Evolutionary conservation across 2,113 vertebrate genomes (phyloP).

Genomic region (Mus musculus): DNA sequence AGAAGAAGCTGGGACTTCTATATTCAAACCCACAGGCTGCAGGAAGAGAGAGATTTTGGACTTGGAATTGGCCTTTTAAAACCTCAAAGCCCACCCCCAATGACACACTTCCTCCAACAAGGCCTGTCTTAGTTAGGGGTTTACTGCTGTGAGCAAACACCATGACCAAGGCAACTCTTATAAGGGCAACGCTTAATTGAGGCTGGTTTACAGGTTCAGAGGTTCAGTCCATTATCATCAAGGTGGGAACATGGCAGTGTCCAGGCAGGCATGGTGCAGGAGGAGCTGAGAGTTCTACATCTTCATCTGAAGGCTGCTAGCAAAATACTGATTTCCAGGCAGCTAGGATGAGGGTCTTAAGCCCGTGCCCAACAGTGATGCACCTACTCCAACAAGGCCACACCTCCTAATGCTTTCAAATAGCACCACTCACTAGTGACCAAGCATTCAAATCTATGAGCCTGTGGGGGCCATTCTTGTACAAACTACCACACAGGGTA

Average conservation of each 20-base stretch:
- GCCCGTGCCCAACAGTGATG: neutral
- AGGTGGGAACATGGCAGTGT: no score
- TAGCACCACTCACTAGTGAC: neutral
- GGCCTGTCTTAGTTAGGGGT: no score
- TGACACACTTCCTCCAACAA: neutral
- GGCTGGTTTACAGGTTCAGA: no score
- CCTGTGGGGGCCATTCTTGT: neutral
- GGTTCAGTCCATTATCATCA: no score
- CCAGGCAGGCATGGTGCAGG: no score
- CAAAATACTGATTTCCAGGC: no score
- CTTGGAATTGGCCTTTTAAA: neutral
- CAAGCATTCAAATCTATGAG: neutral
- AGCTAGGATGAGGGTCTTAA: neutral
- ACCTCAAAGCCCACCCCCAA: neutral
- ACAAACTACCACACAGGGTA: neutral
- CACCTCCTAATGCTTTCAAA: neutral
- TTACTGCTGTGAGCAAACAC: no score
- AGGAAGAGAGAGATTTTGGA: neutral
- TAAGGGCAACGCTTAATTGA: no score
- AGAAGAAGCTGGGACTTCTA: neutral
- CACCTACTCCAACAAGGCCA: neutral
- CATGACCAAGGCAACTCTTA: no score
- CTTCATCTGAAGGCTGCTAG: no score
- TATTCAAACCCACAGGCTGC: neutral
- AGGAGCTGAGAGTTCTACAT: no score